Evolutionary conservation across 2,113 vertebrate species (phyloP).

Genomic region (Aegotheles bennettii): DNA sequence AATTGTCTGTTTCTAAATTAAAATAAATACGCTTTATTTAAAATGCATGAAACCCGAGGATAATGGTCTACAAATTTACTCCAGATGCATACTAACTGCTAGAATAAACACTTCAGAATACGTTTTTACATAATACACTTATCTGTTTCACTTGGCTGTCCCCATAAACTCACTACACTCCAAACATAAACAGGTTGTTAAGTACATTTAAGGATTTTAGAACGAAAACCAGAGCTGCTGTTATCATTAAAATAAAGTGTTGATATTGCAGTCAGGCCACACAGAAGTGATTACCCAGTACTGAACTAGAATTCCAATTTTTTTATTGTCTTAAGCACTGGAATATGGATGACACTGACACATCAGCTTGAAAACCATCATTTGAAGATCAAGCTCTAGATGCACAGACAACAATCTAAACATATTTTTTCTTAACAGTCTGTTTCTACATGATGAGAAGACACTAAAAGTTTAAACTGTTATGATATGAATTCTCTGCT

Average conservation of each 20-base stretch:
- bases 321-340: neutral
- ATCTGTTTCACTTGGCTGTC: conserved; percentile 62
- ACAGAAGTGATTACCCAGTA: conserved; percentile 23
- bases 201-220: conserved; percentile 66
- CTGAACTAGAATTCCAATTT: conserved; percentile 39
- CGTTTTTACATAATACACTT: conserved; percentile 57
- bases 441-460: neutral
- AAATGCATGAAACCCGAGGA: conserved; percentile 47
- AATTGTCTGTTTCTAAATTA: conserved; percentile 26
- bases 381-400: neutral
- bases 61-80: conserved; percentile 16
- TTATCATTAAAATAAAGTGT: conserved; percentile 70
- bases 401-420: neutral
- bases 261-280: conserved; percentile 51
- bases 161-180: conserved; percentile 49
- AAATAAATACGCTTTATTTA: conserved; percentile 38
- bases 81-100: conserved; percentile 58
- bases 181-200: conserved; percentile 67
- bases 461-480: neutral
- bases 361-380: neutral
- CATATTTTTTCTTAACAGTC: neutral
- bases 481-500: neutral
- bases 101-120: conserved; percentile 63
- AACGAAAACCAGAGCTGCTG: conserved; percentile 50
- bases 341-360: neutral